Base-by-base conservation (phyloP, 2,888 invertebrate species). In the Laspeyria flexula region DNA sequence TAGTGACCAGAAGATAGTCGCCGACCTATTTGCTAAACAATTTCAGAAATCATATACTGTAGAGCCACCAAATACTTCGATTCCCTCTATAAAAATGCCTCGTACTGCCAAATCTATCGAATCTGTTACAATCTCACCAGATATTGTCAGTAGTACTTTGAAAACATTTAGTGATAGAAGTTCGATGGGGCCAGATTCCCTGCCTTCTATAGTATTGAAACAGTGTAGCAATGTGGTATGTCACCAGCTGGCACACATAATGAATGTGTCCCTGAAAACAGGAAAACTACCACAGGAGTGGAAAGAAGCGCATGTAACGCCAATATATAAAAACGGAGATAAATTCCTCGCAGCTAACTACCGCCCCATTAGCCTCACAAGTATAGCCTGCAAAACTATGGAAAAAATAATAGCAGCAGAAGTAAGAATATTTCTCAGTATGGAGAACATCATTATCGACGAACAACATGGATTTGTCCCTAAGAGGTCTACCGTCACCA, bases 381-480 rank as follows among this genome's bases (percentile, higher is more conserved):
- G 30, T 30, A n/a, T 30, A 30, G 4, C 11, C 4, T 30, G 30
- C 30, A 30, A 30, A 30, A 30, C 4, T 4, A 30, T 30, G 30
- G 11, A 30, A 11, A 30, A 30, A 11, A 30, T 30, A 11, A 30
- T 30, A 30, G 39, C 29, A 1, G 7, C 23, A 21, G 16, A 35
- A 5, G 11, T 44, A 11, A 15, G 29, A 40, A 1, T 31, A 33
- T 44, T 42, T 11, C 2, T 42, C 1, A 10, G 0, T 9, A 31
- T 10, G 5, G 5, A 42, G 4, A 3, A 21, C 3, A 16, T 42
- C 1, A 31, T 42, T 21, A 0, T 30, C 5, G 31, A 31, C 2
- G 3, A 42, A 7, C 31, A 42, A 9, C 31, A 42, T 31, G 41
- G 41, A 2, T 42, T 42, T 21, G 21, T 21, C 5, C 21, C 21